Percentiles rank a stretch among this genome's conserved stretches.
Conservation (phyloP, 2,113 vertebrate species). For the Megaceryle maxima region DNA sequence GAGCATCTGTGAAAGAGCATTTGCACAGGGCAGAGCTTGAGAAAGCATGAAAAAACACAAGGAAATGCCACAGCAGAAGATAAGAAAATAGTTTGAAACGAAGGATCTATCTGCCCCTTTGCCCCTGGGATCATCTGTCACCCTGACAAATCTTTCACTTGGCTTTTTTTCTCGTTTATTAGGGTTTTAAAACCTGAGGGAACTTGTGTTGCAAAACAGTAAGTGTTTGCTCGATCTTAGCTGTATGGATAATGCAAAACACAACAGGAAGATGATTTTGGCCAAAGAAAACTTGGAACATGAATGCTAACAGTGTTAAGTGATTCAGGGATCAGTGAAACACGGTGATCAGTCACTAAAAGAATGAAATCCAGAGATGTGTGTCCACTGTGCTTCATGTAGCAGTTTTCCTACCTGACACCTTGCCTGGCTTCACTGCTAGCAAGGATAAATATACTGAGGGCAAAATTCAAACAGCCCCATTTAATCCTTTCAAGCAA, state of each 20-base stretch:
- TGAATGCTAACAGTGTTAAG: not conserved
- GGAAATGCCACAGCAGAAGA: not conserved
- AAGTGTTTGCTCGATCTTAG: not conserved
- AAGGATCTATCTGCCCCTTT: not conserved
- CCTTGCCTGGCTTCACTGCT: not conserved
- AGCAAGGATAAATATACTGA: not conserved
- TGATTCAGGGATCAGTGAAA: not conserved
- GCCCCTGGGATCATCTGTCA: not conserved
- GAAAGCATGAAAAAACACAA: not conserved
- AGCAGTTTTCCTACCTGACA: not conserved
- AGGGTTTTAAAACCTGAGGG: not conserved
- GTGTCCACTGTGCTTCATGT: not conserved
- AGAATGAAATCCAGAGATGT: not conserved
- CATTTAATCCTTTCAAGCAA: not conserved
- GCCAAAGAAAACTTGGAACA: not conserved
- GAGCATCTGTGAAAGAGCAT: accelerated
- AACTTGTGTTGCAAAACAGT: not conserved
- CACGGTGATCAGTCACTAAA: not conserved
- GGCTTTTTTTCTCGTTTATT: not conserved
- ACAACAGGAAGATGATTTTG: not conserved
- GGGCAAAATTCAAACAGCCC: not conserved
- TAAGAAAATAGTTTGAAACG: not conserved
- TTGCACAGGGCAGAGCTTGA: not conserved
- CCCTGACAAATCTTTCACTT: not conserved
- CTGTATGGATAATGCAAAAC: not conserved